Evolutionary conservation across 2,888 invertebrate genomes (phyloP).

Genomic region (Sisyra terminalis): DNA sequence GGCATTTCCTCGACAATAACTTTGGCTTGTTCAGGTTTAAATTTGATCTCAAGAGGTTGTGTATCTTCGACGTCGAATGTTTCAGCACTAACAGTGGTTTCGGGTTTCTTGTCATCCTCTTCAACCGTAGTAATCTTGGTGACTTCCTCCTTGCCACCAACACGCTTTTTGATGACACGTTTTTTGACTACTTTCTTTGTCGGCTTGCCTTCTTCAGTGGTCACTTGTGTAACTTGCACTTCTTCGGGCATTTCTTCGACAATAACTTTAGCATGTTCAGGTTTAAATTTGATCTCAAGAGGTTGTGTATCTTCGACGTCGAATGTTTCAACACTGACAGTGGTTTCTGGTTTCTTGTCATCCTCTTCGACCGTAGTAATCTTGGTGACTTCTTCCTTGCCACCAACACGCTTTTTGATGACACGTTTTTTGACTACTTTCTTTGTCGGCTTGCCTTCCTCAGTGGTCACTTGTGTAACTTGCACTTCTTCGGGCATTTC

Average conservation of each 20-base stretch:
- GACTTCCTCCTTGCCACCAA: constrained; percentile 22
- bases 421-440: constrained; percentile 17
- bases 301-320: constrained; percentile 9
- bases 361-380: constrained; percentile 27
- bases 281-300: constrained; percentile 10
- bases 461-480: constrained; percentile 19
- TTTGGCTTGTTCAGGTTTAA: constrained; percentile 11
- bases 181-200: constrained; percentile 24
- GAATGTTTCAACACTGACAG: constrained; percentile 7
- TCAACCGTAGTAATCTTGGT: constrained; percentile 21
- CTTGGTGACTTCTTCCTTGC: constrained; percentile 22
- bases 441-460: constrained; percentile 18
- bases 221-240: constrained; percentile 15
- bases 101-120: constrained; percentile 20
- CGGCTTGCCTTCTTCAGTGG: constrained; percentile 19
- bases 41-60: constrained; percentile 13
- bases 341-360: constrained; percentile 20
- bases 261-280: constrained; percentile 11
- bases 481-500: constrained; percentile 19
- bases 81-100: constrained; percentile 18
- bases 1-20: constrained; percentile 11
- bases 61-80: constrained; percentile 9
- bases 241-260: constrained; percentile 16
- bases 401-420: constrained; percentile 17
- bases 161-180: constrained; percentile 28